Evolutionary conservation across 2,113 vertebrate species (phyloP), one percentile per base, ranked within the genome.

Genomic region (Oreochromis spilurus): DNA sequence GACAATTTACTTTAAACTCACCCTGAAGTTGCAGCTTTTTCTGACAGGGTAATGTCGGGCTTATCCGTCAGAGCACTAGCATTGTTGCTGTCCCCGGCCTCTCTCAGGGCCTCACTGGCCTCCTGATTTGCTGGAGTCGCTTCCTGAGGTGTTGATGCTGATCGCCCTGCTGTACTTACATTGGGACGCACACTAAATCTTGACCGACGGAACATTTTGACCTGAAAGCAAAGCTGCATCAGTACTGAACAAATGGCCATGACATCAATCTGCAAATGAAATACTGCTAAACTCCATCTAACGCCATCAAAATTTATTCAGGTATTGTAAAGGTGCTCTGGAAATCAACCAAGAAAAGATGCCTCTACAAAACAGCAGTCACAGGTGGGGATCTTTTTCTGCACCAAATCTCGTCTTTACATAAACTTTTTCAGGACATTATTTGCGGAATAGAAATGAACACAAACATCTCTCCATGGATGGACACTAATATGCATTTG

Each of bases 121-220:
- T 90, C 94, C 82, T 87, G 87, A 26, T 16, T 89, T 3, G 50
- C 52, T 29, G 88, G 2, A 16, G 94, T 54, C 9, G 89, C 24
- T 29, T 96, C 95, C 81, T 88, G 91, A 62, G 90, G 29, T 17
- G 87, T 5, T 6, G 87, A 34, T 9, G 88, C 29, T 26, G 94
- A 87, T 86, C 97, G 95, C 2, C 93, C 95, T 2, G 81, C 88
- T 1, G 70, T 38, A 1, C 87, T 17, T 29, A 99, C 97, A 43
- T 98, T 98, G 17, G 98, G 98, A 84, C 97, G 97, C 84, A 98
- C 94, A 19, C 95, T 97, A 75, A 99, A 97, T 91, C 98, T 97
- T 9, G 98, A 97, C 60, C 98, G 96, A 43, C 98, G 98, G 90
- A 99, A 97, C 98, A 98, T 99, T 26, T 78, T 92, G 79, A 53